Base-by-base conservation (phyloP, 2,888 invertebrate species). In the Pristionchus maxplancki region DNA sequence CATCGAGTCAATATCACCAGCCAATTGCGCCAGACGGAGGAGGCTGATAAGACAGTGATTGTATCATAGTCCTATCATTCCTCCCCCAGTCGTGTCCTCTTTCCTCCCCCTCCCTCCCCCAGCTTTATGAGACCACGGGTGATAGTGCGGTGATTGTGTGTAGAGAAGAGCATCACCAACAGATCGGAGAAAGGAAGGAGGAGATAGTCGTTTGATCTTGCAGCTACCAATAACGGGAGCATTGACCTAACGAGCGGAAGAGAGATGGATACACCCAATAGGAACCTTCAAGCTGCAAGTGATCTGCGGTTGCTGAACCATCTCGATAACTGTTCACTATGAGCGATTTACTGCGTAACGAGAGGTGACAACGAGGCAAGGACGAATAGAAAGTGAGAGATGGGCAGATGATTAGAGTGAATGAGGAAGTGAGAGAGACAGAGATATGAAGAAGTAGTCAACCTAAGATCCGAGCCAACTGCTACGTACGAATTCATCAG, bases 381-480 rank as follows among this genome's bases (percentile, higher is more conserved):
- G 78, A 78, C 78, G 78, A 78, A 78, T 78, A n/a, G 78, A 78
- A 78, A 78, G 78, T 44, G 78, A 78, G 71, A 67, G n/a, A 50
- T 17, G 34, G 31, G 50, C 81, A 82, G n/a, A 31, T 15, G 82
- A 50, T 53, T 34, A 24, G 53, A 53, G 34, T 31, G 82, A 53
- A 34, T 31, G 50, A n/a, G 31, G 53, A 81, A 50, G 37, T 58
- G 82, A 78, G 82, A 50, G 37, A 53, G 53, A 9, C 11, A 82
- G 50, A 24, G 81, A 48, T 17, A 15, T 24, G 8, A 44, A 81
- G 48, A 44, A 81, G 81, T 50, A 81, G 50, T 31, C 28, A 48
- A 24, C 50, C 81, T 81, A 28, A 44, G 81, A 44, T 48, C 81
- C 48, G 44, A n/a, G 81, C 28, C 48, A 48, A 71, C 71, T 71